Conservation (phyloP, 1,140 invertebrate genomes). For the Uloborus diversus region DNA sequence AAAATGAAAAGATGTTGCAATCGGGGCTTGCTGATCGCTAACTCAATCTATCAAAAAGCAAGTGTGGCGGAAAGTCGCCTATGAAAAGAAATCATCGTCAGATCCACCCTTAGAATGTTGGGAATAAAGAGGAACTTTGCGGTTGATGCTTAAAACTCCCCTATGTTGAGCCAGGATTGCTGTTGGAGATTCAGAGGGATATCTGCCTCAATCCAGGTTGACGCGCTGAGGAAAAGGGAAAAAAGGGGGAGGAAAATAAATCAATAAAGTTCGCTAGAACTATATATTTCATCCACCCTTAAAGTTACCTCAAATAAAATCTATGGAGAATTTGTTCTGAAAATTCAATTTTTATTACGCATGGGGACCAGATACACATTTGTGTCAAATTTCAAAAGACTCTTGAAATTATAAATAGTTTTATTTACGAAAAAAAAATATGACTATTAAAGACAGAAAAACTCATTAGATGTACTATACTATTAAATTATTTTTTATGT, state of each 20-base stretch:
- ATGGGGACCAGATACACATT: too few species aligned
- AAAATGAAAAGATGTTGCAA: conserved; percentile 30
- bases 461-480: too few species aligned
- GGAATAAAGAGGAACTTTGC: conserved; percentile 16
- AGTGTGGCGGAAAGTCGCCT: conserved; percentile 39
- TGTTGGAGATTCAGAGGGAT: conserved; percentile 29
- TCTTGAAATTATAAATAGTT: not conserved
- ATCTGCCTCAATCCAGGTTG: conserved; percentile 44
- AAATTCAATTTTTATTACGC: too few species aligned
- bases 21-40: conserved; percentile 15
- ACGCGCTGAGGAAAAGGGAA: not conserved
- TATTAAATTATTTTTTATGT: too few species aligned
- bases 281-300: conserved; percentile 1
- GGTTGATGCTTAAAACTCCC: conserved; percentile 23
- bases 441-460: not conserved
- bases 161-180: conserved; percentile 10
- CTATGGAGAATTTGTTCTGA: conserved; percentile 36
- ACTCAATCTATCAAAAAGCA: conserved; percentile 45
- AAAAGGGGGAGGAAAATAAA: not conserved
- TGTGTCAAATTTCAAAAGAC: conserved; percentile 1
- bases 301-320: conserved; percentile 37
- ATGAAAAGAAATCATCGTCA: conserved; percentile 32
- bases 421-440: not conserved
- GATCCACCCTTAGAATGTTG: conserved; percentile 25
- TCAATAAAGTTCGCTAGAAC: conserved; percentile 13